These are phyloP conservation scores for Dasypolia templi DNA, from an alignment of 2,888 invertebrate species.

Conservation along the genomic window DNA sequence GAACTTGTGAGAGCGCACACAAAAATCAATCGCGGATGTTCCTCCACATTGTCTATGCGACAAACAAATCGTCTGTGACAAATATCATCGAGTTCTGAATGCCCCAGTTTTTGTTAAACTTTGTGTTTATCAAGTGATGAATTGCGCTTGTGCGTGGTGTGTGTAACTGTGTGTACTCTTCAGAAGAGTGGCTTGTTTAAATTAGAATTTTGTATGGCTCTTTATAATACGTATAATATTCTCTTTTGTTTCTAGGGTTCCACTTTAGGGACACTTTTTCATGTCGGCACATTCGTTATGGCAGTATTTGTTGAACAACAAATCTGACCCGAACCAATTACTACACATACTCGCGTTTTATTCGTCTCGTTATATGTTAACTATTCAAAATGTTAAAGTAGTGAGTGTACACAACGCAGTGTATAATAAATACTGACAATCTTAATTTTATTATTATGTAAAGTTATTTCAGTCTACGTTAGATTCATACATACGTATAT, in stretches of 20 bases:
- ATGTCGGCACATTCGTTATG: not conserved
- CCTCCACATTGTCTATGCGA: constrained; percentile 36
- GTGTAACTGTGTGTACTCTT: constrained; percentile 14
- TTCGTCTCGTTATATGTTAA: not conserved
- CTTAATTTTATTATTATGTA: not conserved
- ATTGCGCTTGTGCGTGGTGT: constrained; percentile 1
- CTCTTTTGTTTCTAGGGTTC: not conserved
- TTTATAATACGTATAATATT: not conserved
- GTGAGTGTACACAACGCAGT: not conserved
- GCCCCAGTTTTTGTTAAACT: constrained; percentile 47
- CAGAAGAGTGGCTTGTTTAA: not conserved
- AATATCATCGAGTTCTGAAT: constrained; percentile 47
- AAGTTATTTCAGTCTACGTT: not conserved
- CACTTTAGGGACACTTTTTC: not conserved
- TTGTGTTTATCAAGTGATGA: constrained; percentile 22
- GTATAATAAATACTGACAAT: not conserved
- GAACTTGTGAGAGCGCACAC: constrained; percentile 39
- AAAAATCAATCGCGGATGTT: constrained; percentile 50
- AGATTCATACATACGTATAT: no score
- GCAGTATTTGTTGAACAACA: not conserved
- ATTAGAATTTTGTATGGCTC: not conserved
- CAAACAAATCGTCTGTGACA: constrained; percentile 52
- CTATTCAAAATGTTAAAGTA: not conserved
- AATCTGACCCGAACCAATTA: not conserved
- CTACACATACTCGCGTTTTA: not conserved